Evolutionary conservation across 2,797 vertebrate species (phyloP), one percentile per base, ranked within the genome.

Genomic region (Falco peregrinus): DNA sequence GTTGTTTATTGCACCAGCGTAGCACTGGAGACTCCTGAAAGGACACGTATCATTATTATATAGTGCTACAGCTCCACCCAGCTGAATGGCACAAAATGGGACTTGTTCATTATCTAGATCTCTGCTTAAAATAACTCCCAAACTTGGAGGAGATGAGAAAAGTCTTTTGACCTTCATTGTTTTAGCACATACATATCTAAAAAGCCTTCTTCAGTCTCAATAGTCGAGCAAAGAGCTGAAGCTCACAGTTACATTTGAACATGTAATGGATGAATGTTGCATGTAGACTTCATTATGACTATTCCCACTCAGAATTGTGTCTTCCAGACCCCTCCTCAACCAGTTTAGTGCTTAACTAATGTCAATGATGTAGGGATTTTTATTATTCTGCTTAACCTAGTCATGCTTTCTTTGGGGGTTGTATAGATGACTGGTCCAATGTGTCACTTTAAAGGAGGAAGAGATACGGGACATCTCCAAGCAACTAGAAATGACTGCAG

Each of bases 361-460:
- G 29, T 39, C 35, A 60, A 1, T 14, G 71, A 43, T 15, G 7
- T 21, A 24, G 45, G 8, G 20, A 18, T 20, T 91, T 88, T 86
- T 75, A n/a, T 79, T 35, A 59, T 78, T 33, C 50, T 78, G 26
- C 48, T 80, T 84, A 60, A 70, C 14, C 13, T 33, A 64, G 51
- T 59, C 9, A 4, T 78, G 28, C 51, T 89, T 73, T 59, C 51
- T 67, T 20, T 68, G 77, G 73, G 61, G 10, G 43, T 61, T 45
- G 26, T 24, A 5, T 18, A 50, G 54, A 67, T 89, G 70, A 95
- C 73, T 65, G 25, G 29, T 92, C 26, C 14, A 51, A 41, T 89
- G 59, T 90, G 33, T 90, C 37, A 15, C 48, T 86, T 95, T 95
- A 64, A 77, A 97, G 96, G 95, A 95, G 22, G 75, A 97, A 74